A percentile compares a stretch with the other conserved stretches of the same genome.
Evolutionary conservation across 1,140 invertebrate genomes (phyloP).

Genomic region (Batillaria attramentaria): DNA sequence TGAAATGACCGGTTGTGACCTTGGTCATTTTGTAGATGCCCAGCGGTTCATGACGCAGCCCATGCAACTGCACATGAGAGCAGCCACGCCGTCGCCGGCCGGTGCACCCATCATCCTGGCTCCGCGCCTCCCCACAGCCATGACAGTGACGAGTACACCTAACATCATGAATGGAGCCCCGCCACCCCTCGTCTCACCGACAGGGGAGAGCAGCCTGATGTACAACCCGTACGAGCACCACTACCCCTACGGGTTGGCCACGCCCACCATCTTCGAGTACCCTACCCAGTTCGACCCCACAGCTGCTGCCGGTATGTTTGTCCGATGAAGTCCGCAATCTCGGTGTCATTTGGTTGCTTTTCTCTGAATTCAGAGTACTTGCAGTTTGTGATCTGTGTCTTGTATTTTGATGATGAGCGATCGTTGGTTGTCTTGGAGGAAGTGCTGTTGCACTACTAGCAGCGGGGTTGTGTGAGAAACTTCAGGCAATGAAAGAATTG

Average conservation of each 20-base stretch:
- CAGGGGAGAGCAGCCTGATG: constrained; percentile 53
- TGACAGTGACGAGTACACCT: constrained; percentile 45
- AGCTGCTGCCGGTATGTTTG: constrained; percentile 63
- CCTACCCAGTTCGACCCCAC: constrained; percentile 57
- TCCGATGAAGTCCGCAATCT: constrained; percentile 34
- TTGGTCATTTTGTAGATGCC: constrained; percentile 59
- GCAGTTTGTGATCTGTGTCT: too few species aligned
- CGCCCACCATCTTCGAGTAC: constrained; percentile 63
- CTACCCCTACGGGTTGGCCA: constrained; percentile 47
- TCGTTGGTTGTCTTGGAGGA: too few species aligned
- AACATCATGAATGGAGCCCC: constrained; percentile 61
- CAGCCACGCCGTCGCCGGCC: constrained; percentile 55
- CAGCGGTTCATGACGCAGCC: constrained; percentile 57
- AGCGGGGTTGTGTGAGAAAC: too few species aligned
- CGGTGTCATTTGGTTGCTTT: too few species aligned
- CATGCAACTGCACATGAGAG: constrained; percentile 43
- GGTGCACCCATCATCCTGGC: constrained; percentile 61
- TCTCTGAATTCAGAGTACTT: too few species aligned
- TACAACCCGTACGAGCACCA: constrained; percentile 64
- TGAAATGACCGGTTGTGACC: constrained; percentile 9
- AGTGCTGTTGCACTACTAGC: too few species aligned
- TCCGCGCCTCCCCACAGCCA: constrained; percentile 55
- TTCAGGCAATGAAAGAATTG: too few species aligned
- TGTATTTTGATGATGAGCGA: too few species aligned
- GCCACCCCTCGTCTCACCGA: constrained; percentile 62